Conservation (phyloP, 2,113 vertebrate genomes). For the Rousettus leschenaultii region DNA sequence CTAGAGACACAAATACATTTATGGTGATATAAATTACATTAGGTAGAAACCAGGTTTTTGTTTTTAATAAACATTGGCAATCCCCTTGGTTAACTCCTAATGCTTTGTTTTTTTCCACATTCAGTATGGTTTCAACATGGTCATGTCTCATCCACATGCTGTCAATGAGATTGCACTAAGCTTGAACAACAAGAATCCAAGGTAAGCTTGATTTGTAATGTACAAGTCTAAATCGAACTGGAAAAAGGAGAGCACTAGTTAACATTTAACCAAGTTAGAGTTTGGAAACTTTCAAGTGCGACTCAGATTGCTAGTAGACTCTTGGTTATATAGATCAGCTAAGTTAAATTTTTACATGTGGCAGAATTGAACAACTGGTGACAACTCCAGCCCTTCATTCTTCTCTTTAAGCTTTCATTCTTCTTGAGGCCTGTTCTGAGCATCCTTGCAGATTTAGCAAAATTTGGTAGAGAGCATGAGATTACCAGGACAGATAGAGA, state of each 20-base stretch:
- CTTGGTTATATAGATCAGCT: background rate
- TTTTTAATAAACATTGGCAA: background rate
- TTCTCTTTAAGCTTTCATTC: background rate
- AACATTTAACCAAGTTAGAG: background rate
- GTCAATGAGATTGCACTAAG: conserved; percentile 98
- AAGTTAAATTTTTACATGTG: background rate
- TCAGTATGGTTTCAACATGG: conserved; percentile 99
- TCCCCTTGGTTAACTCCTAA: background rate
- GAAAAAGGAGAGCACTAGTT: background rate
- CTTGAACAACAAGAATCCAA: conserved; percentile 97
- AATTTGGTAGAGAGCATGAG: background rate
- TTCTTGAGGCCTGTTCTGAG: background rate
- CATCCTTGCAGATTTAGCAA: background rate
- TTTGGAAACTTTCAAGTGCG: background rate
- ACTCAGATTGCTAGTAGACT: background rate
- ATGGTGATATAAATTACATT: background rate
- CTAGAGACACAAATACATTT: background rate
- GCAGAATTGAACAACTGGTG: background rate
- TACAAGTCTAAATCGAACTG: background rate
- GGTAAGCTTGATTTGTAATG: conserved; percentile 80
- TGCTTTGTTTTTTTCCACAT: background rate
- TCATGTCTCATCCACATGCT: conserved; percentile 97
- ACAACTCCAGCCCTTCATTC: background rate
- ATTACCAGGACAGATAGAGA: background rate
- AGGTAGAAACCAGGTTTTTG: background rate